Evolutionary conservation across 1,140 invertebrate genomes (phyloP).

Genomic region (Galendromus occidentalis): DNA sequence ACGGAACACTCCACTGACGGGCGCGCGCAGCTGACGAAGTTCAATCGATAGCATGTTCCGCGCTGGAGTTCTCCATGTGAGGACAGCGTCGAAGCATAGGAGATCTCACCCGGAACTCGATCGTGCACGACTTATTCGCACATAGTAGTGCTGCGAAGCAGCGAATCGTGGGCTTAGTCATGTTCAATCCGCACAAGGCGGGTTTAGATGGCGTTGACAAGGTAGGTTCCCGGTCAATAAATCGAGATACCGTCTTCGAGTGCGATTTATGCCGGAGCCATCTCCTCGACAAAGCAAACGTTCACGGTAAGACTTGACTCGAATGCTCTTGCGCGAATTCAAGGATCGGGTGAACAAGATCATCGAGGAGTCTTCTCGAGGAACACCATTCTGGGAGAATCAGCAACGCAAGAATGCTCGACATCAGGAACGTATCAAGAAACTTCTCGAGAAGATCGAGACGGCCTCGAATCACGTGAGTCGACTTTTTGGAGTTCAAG

Average conservation of each 20-base stretch:
- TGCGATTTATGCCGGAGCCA: not conserved
- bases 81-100: too few relatives aligned
- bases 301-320: not conserved
- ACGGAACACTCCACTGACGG: too few relatives aligned
- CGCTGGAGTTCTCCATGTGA: too few relatives aligned
- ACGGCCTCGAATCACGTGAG: slow-evolving; percentile 26
- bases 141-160: too few relatives aligned
- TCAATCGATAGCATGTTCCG: too few relatives aligned
- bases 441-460: slow-evolving; percentile 25
- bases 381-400: slow-evolving; percentile 38
- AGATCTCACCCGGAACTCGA: too few relatives aligned
- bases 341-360: slow-evolving; percentile 36
- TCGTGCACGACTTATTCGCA: too few relatives aligned
- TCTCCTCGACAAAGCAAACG: not conserved
- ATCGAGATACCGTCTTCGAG: not conserved
- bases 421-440: slow-evolving; percentile 31
- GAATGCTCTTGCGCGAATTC: not conserved
- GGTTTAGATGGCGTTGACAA: slow-evolving; percentile 39
- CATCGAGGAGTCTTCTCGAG: slow-evolving; percentile 37
- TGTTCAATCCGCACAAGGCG: slow-evolving; percentile 28
- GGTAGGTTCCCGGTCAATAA: not conserved
- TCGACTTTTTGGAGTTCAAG: not conserved
- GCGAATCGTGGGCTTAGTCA: not conserved
- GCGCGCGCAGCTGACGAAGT: too few relatives aligned
- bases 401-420: slow-evolving; percentile 29